These are phyloP conservation scores for Diachasma alloeum DNA, from an alignment of 1,140 invertebrate genomes.

Conservation along the genomic window DNA sequence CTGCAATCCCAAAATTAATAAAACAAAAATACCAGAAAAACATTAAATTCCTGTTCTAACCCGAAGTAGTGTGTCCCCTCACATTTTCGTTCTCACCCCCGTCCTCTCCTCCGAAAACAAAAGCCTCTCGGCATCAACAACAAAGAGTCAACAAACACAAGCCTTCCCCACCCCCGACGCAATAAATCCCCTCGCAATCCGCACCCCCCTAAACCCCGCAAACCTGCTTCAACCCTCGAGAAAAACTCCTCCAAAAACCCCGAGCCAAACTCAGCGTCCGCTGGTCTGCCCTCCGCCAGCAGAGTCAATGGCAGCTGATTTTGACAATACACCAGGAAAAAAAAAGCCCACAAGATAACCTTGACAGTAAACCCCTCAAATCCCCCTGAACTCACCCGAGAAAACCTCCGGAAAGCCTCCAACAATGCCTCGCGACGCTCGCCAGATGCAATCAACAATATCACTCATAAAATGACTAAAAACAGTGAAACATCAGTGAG, in stretches of 20 bases:
- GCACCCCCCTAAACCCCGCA: not conserved
- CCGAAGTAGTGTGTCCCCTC: no score
- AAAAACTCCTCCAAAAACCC: not conserved
- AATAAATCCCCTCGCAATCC: not conserved
- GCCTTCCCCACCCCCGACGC: not conserved
- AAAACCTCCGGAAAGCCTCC: not conserved
- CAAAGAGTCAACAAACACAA: not conserved
- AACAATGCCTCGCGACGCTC: not conserved
- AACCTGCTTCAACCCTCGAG: not conserved
- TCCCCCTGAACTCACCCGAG: not conserved
- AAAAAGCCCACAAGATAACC: conserved; percentile 41
- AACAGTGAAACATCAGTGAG: not conserved
- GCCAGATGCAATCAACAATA: not conserved
- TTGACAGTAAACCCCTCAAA: conserved; percentile 39
- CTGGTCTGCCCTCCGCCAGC: not conserved
- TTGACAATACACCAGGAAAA: conserved; percentile 56
- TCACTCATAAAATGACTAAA: conserved; percentile 6
- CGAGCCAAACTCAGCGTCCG: not conserved
- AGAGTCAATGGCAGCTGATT: conserved; percentile 63
- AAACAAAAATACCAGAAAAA: not conserved
- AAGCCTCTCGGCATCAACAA: not conserved
- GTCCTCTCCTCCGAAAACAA: no score
- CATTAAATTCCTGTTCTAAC: not conserved
- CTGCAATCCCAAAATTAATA: not conserved
- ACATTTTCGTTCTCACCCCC: no score